Conservation (phyloP, 1,140 invertebrate species). For the Drosophila navojoa region DNA sequence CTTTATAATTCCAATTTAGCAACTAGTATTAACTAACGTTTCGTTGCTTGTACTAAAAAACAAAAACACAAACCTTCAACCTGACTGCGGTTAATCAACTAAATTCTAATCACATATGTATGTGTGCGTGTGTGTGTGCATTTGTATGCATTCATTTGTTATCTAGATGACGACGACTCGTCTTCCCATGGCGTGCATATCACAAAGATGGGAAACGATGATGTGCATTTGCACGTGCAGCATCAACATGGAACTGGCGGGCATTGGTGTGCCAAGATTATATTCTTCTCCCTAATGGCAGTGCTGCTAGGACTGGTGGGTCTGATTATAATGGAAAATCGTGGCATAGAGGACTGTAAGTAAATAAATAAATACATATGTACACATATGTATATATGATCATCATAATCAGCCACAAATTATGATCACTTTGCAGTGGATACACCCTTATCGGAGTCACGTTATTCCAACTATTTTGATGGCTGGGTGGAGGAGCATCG, state of each 20-base stretch:
- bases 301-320: conserved; percentile 89
- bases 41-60: conserved; percentile 18
- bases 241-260: conserved; percentile 90
- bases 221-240: conserved; percentile 89
- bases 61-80: neutral
- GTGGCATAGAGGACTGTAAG: conserved; percentile 91
- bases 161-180: conserved; percentile 73
- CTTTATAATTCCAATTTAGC: conserved; percentile 35
- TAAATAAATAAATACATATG: neutral
- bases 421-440: conserved; percentile 85
- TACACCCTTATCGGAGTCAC: conserved; percentile 88
- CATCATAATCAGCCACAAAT: neutral
- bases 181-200: conserved; percentile 83
- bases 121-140: conserved; percentile 10
- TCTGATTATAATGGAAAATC: conserved; percentile 91
- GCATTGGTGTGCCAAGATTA: conserved; percentile 91
- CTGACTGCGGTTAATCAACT: conserved; percentile 5
- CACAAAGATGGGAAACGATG: conserved; percentile 83
- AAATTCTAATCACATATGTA: conserved; percentile 27
- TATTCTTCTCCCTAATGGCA: conserved; percentile 90
- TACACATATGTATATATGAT: neutral
- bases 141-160: neutral
- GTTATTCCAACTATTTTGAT: conserved; percentile 89
- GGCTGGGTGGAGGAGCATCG: conserved; percentile 90
- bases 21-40: conserved; percentile 26